Percentiles rank a stretch among this genome's conserved stretches.
Conservation (phyloP, 1,140 invertebrate species). For the Belonocnema kinseyi region DNA sequence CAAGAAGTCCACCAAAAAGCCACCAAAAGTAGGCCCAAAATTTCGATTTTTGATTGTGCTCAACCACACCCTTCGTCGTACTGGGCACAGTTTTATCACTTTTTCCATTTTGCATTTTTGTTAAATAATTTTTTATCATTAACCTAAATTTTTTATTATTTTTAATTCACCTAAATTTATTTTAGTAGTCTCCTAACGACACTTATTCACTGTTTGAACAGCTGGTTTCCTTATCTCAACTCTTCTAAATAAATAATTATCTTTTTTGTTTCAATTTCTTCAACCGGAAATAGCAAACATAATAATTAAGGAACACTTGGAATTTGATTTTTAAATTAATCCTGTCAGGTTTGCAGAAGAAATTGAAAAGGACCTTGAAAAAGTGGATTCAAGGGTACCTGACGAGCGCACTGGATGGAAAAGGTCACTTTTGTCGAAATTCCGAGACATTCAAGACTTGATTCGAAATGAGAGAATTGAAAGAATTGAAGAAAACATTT, state of each 20-base stretch:
- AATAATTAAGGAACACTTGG: background rate
- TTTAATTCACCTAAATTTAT: no score
- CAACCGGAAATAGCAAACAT: no score
- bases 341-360: no score
- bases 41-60: constrained; percentile 43
- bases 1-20: constrained; percentile 90
- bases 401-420: no score
- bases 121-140: no score
- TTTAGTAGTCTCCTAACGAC: no score
- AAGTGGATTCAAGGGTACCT: background rate
- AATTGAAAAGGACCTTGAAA: background rate
- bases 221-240: background rate
- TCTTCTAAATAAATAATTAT: background rate
- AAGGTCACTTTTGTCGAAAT: no score
- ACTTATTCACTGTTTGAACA: background rate
- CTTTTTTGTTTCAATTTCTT: background rate
- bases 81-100: constrained; percentile 37
- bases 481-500: constrained; percentile 36
- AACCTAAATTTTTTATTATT: no score
- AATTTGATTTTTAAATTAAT: background rate
- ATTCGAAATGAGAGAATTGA: background rate
- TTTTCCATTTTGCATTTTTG: constrained; percentile 14
- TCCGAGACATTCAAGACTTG: no score
- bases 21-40: constrained; percentile 86
- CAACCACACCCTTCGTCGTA: background rate